A percentile compares a stretch with the other conserved stretches of the same genome.
phyloP scores from a whole-genome alignment of 2,113 vertebrate species.

The Saimiri boliviensis region DNA sequence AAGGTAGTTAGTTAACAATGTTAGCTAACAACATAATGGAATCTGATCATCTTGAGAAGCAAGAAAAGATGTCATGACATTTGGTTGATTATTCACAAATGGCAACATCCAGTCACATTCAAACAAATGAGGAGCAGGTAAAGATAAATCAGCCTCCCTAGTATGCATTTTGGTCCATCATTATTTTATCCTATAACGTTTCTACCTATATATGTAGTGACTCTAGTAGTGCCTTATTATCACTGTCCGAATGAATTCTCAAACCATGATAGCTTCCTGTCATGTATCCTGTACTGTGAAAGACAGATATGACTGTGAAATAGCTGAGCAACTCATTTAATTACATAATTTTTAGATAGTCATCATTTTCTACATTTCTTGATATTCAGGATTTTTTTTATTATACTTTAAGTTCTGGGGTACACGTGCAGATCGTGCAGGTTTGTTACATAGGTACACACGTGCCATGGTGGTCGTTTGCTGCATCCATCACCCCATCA shows the following conservation, averaged over 20 bases:
- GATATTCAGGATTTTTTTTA: background rate
- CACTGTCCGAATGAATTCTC: constrained; percentile 21
- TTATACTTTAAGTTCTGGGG: too few relatives aligned
- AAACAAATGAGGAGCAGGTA: background rate
- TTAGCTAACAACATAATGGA: background rate
- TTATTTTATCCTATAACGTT: constrained; percentile 24
- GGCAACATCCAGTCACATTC: background rate
- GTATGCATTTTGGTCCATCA: background rate
- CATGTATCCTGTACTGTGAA: background rate
- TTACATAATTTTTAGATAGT: constrained; percentile 39
- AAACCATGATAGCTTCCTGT: background rate
- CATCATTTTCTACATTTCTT: constrained; percentile 42
- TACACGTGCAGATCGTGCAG: too few relatives aligned
- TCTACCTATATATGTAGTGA: background rate
- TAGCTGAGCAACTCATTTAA: background rate
- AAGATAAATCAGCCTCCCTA: background rate
- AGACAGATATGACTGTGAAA: constrained; percentile 5
- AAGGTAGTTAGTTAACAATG: background rate
- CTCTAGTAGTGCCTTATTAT: background rate
- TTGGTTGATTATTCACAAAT: background rate
- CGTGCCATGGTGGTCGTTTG: too few relatives aligned
- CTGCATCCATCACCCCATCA: too few relatives aligned
- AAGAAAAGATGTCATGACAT: background rate
- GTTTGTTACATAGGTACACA: too few relatives aligned
- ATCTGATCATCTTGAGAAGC: background rate